Percentiles rank a stretch among this genome's conserved stretches.
These are phyloP conservation scores for Brachyistius frenatus DNA, from an alignment of 2,113 vertebrate genomes.

Conservation along the genomic window DNA sequence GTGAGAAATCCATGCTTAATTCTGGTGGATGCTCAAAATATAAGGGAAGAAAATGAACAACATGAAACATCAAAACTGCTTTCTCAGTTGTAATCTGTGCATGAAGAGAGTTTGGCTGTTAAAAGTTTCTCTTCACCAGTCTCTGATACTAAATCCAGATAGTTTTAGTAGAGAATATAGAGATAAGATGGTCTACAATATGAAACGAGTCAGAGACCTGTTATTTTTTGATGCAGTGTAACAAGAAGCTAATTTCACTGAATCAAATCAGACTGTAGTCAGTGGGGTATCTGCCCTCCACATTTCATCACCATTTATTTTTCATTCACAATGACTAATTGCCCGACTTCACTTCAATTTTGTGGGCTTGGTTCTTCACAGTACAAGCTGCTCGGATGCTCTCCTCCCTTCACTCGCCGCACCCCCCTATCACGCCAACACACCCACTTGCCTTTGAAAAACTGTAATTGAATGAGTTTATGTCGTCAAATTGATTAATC, in stretches of 20 bases:
- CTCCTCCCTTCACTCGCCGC: conserved; percentile 61
- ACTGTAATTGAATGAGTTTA: conserved; percentile 95
- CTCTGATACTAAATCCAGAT: background rate
- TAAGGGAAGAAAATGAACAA: background rate
- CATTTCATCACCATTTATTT: conserved; percentile 73
- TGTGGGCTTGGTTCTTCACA: conserved; percentile 67
- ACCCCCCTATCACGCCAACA: conserved; percentile 80
- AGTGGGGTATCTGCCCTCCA: conserved; percentile 35
- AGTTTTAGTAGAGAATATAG: background rate
- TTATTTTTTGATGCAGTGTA: background rate
- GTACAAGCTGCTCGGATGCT: conserved; percentile 61
- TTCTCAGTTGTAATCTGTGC: background rate
- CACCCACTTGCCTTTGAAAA: conserved; percentile 90
- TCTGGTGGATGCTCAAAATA: background rate
- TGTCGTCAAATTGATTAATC: conserved; percentile 98
- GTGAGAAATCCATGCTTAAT: background rate
- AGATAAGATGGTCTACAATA: background rate
- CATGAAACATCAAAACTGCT: background rate
- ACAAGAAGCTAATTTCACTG: conserved; percentile 21
- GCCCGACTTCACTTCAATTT: conserved; percentile 72
- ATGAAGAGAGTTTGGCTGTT: background rate
- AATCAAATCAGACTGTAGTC: conserved; percentile 21
- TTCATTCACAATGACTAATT: conserved; percentile 80
- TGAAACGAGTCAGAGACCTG: conserved; percentile 1
- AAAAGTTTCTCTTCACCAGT: background rate